Conservation (phyloP, 2,888 invertebrate species). For the Apeira syringaria region DNA sequence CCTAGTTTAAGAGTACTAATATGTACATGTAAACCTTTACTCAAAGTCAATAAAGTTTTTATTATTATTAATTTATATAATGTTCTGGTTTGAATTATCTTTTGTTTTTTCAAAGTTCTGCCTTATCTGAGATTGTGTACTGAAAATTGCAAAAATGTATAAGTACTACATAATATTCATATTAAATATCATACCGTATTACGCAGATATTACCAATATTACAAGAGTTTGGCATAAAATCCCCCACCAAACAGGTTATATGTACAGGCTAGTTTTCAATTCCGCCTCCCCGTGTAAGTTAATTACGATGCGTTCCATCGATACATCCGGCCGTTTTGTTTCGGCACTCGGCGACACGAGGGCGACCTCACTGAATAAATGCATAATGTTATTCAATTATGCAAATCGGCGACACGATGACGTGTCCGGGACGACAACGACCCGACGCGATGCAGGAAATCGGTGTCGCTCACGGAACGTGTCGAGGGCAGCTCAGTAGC, state of each 20-base stretch:
- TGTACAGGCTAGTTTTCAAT: constrained; percentile 19
- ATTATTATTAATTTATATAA: too few species aligned
- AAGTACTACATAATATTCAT: too few species aligned
- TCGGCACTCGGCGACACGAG: constrained; percentile 53
- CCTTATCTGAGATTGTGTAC: too few species aligned
- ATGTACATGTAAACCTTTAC: too few species aligned
- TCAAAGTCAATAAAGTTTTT: too few species aligned
- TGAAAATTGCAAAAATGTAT: too few species aligned
- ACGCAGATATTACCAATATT: too few species aligned
- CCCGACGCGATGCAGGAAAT: constrained; percentile 63
- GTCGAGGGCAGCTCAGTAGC: constrained; percentile 9
- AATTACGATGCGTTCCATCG: constrained; percentile 32
- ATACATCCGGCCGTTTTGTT: constrained; percentile 51
- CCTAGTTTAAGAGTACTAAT: too few species aligned
- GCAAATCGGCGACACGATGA: constrained; percentile 53
- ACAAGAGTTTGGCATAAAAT: neutral
- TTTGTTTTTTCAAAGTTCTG: too few species aligned
- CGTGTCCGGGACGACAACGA: constrained; percentile 52
- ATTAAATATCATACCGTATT: too few species aligned
- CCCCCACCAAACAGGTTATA: too few species aligned
- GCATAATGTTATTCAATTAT: constrained; percentile 79
- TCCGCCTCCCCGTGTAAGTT: constrained; percentile 27
- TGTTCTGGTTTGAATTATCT: too few species aligned
- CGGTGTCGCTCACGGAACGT: constrained; percentile 60
- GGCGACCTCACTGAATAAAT: constrained; percentile 68